Conservation (phyloP, 23 tunicate genomes). For the Trididemnum miniatum region DNA sequence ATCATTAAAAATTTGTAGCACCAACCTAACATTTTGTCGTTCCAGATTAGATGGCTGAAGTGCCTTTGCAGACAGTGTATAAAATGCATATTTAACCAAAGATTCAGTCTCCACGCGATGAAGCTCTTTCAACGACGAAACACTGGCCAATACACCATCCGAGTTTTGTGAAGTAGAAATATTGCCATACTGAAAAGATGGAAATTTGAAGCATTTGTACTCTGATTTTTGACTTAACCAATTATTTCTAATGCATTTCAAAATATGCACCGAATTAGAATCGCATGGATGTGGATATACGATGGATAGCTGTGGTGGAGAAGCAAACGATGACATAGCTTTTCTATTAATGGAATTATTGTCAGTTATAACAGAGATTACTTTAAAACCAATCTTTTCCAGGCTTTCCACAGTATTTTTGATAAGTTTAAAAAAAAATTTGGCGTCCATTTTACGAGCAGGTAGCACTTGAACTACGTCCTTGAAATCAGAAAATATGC, state of each 20-base stretch:
- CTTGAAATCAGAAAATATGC: neutral
- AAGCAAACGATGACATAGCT: conserved; percentile 5
- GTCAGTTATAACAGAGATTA: neutral
- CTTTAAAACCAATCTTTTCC: conserved; percentile 8
- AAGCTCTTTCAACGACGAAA: neutral
- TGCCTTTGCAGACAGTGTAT: no score
- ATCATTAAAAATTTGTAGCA: no score
- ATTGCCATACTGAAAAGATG: neutral
- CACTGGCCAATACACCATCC: neutral
- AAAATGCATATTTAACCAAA: neutral
- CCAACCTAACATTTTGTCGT: neutral
- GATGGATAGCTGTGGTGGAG: neutral
- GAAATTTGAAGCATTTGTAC: neutral
- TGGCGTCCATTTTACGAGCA: conserved; percentile 18
- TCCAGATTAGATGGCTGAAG: no score
- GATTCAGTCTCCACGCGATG: neutral
- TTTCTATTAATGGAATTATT: conserved; percentile 5
- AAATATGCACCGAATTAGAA: neutral
- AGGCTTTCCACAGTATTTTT: conserved; percentile 3
- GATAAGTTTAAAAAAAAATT: neutral
- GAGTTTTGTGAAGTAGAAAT: neutral
- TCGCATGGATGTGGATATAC: conserved; percentile 1
- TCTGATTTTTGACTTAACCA: conserved; percentile 8
- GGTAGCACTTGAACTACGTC: conserved; percentile 3
- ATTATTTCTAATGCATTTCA: no score